Base-by-base conservation (phyloP, 1,140 invertebrate genomes). In the Hypothenemus hampei region DNA sequence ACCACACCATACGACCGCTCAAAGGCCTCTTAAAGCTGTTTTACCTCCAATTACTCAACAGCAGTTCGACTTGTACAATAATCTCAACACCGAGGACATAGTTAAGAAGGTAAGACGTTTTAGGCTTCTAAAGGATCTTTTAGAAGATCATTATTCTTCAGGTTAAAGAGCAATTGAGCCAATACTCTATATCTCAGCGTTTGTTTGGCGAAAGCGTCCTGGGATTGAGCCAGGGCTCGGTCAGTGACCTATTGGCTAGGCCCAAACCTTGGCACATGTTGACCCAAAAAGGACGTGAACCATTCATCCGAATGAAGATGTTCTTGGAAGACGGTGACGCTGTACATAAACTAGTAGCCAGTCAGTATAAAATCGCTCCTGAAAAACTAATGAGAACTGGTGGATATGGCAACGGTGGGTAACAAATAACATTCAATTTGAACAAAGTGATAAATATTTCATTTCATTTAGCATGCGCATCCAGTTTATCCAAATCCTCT, bases 221-320 rank as follows among this genome's bases (percentile, higher is more conserved):
- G 35, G 97, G 97, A 0, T 75, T 99, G 35, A 98, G 94, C 0
- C 92, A 96, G 72, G 94, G 94, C 11, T 94, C 91, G 0, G 94
- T 97, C 0, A 96, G 92, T 15, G 94, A 98, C 74, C 75, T 98
- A 31, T 74, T 98, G 43, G 94, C 94, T 18, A 74, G 94, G 37
- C 94, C 94, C 16, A 98, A 98, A 69, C 91, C 93, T 0, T 98
- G 94, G 94, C 91, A 94, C 67, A 95, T 96, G 91, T 74, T 98
- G 6, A 98, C 94, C 1, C 92, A 96, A 69, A 97, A 97, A 74
- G 94, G 94, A 0, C 80, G 93, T 18, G 94, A 98, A 67, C 94
- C 94, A 1, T 98, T 97, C 74, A 97, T 98, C 50, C 79, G 94
- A 44, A 98, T 98, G 94, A 94, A 96, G 72, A 93, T 97, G 86